Conservation (phyloP, 2,888 invertebrate genomes). For the Volucella bombylans region DNA sequence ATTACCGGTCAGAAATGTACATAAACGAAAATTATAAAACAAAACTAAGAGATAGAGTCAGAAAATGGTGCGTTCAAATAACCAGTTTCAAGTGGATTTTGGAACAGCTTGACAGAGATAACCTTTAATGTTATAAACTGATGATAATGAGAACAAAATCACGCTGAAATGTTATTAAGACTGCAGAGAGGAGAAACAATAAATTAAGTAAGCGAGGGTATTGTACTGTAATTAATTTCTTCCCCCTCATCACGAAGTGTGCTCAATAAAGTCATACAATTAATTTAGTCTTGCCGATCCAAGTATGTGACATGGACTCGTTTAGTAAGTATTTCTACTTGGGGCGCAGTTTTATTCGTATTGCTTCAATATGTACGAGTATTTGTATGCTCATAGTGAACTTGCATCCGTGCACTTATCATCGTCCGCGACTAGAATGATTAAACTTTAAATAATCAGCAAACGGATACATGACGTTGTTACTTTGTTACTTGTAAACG, state of each 20-base stretch:
- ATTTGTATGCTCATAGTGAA: background rate
- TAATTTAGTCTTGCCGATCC: background rate
- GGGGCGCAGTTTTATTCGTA: background rate
- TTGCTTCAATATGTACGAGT: background rate
- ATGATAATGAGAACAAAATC: constrained; percentile 25
- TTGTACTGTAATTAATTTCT: background rate
- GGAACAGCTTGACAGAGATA: constrained; percentile 24
- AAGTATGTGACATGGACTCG: background rate
- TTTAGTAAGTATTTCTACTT: constrained; percentile 8
- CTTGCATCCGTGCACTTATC: background rate
- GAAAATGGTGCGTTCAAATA: constrained; percentile 1
- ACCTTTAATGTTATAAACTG: constrained; percentile 50
- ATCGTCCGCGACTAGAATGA: constrained; percentile 34
- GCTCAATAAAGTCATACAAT: constrained; percentile 38
- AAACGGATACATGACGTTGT: background rate
- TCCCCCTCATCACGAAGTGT: constrained; percentile 5
- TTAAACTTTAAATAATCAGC: constrained; percentile 29
- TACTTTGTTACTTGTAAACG: constrained; percentile 5
- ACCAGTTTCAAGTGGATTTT: constrained; percentile 36
- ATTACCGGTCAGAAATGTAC: constrained; percentile 1
- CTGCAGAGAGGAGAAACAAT: constrained; percentile 10
- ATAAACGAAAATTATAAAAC: constrained; percentile 8
- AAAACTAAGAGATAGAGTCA: background rate
- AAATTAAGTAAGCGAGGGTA: constrained; percentile 23
- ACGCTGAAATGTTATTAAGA: constrained; percentile 29